Base-by-base conservation (phyloP, 1,140 invertebrate genomes). In the Dryas iulia region DNA sequence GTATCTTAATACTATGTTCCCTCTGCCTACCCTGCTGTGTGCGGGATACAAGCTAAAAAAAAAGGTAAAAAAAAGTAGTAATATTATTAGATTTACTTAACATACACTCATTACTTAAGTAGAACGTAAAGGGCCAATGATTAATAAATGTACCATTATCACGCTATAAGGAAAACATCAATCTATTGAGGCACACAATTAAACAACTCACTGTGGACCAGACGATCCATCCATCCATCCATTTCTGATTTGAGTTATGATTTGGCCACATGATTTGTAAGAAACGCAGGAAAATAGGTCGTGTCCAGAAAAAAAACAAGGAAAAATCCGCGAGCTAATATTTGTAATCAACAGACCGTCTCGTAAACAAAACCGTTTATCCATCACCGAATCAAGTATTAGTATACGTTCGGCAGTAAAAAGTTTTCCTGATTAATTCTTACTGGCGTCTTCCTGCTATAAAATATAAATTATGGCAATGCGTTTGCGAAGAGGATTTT, bases 401-500 rank as follows among this genome's bases (percentile, higher is more conserved):
- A 60, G 39, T 65, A 60, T 65, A 64, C 56, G 68, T 59, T 28
- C 10, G 66, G 57, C 59, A 59, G 57, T 70, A 70, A 65, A 70
- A 70, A 70, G 56, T 65, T 70, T 53, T 56, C 47, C 59, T 65
- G 68, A 65, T 63, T 70, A 70, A 70, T 70, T 70, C 33, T 33
- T 31, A 56, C 59, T 31, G 59, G 62, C 52, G 39, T 63, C 61
- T 59, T 70, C 39, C 28, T 53, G 61, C 21, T 64, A 62, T 66
- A 54, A 68, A 68, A 68, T 57, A 58, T 57, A 39, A 24, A 18
- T 68, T 62, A 35, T 28, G 25, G 62, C 62, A 21, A 47, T 47
- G 39, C 39, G 7, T 47, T 47, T 47, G 39, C 14, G 18, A 18
- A 47, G 39, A 47, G 14, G 39, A 18, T 7, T 39, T 39, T 39